A percentile compares a stretch with the other conserved stretches of the same genome.
These are phyloP conservation scores for Lasioglossum oenotherae DNA, from an alignment of 2,888 invertebrate genomes.

Conservation along the genomic window DNA sequence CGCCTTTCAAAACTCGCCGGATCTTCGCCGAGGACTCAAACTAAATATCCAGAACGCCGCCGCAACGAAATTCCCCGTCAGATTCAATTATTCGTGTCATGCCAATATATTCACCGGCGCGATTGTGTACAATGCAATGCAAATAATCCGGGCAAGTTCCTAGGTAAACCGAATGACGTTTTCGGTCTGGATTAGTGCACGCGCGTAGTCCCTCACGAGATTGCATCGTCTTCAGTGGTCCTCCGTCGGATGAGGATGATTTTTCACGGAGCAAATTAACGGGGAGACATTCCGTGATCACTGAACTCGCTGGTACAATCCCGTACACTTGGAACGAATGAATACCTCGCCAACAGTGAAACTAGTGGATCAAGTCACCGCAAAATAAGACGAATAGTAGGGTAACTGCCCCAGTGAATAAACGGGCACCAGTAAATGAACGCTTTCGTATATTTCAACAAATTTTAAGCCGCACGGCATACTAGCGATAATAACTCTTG, in stretches of 20 bases:
- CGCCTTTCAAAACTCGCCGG: not conserved
- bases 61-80: slow-evolving; percentile 19
- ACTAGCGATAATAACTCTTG: too few species aligned
- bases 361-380: not conserved
- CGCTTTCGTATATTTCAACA: too few species aligned
- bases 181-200: slow-evolving; percentile 54
- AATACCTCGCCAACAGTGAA: not conserved
- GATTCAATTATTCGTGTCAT: slow-evolving; percentile 54
- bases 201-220: slow-evolving; percentile 1
- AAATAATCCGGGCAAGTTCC: slow-evolving; percentile 36
- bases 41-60: slow-evolving; percentile 40
- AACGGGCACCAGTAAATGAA: too few species aligned
- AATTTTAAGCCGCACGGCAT: too few species aligned
- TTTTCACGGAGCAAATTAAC: not conserved
- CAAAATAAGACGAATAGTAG: not conserved
- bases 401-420: too few species aligned
- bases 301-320: not conserved
- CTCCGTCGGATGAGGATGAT: not conserved
- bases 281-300: not conserved
- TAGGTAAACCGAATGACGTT: slow-evolving; percentile 50
- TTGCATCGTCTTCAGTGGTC: not conserved
- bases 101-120: slow-evolving; percentile 22
- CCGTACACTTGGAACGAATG: not conserved
- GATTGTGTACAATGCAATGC: slow-evolving; percentile 33
- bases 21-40: not conserved